These are phyloP conservation scores for Thunnus albacares DNA, from an alignment of 2,797 vertebrate species.

Conservation along the genomic window DNA sequence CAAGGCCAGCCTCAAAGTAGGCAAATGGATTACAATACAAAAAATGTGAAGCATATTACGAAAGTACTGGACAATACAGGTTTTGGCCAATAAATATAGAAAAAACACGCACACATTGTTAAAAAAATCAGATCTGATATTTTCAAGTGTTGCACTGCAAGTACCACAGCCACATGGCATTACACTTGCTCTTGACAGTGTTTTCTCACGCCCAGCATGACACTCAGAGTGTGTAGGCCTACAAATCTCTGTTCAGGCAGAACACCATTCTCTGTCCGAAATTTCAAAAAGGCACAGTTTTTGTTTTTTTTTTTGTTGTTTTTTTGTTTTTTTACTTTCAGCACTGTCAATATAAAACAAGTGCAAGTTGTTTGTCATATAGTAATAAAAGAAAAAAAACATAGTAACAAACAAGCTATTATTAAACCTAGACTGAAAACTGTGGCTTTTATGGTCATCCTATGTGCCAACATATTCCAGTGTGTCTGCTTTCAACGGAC, in stretches of 20 bases:
- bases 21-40: conserved; percentile 68
- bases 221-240: conserved; percentile 71
- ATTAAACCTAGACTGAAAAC: conserved; percentile 56
- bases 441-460: conserved; percentile 55
- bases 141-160: conserved; percentile 83
- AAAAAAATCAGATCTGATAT: conserved; percentile 72
- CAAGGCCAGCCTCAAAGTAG: conserved; percentile 75
- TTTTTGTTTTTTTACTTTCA: conserved; percentile 55
- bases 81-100: conserved; percentile 83
- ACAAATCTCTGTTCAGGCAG: conserved; percentile 75
- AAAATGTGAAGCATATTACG: conserved; percentile 63
- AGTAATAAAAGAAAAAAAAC: conserved; percentile 51
- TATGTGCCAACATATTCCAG: conserved; percentile 79
- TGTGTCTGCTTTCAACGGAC: conserved; percentile 74
- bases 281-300: conserved; percentile 79
- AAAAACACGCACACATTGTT: conserved; percentile 66
- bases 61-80: conserved; percentile 69
- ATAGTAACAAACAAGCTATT: conserved; percentile 48
- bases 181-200: conserved; percentile 76
- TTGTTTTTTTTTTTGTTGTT: conserved; percentile 11
- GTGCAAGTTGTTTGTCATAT: conserved; percentile 75
- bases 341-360: conserved; percentile 76
- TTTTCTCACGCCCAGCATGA: conserved; percentile 83
- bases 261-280: conserved; percentile 65
- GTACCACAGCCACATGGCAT: conserved; percentile 75